A percentile compares a stretch with the other conserved stretches of the same genome.
Conservation (phyloP, 2,113 vertebrate genomes). For the Nerophis ophidion region DNA sequence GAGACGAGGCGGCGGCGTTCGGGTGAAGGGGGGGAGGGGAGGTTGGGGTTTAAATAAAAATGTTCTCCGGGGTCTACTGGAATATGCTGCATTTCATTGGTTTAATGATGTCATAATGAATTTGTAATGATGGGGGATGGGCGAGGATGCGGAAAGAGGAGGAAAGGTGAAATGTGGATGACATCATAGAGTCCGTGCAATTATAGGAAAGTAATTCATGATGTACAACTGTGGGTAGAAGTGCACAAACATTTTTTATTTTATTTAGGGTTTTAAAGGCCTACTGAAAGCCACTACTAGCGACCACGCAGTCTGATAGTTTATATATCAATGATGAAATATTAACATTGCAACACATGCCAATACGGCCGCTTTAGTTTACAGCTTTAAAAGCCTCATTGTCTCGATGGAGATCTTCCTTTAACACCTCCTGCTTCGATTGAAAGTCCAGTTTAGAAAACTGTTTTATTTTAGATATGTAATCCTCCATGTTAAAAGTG, state of each 20-base stretch:
- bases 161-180: slow-evolving; percentile 2
- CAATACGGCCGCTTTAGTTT: too few relatives aligned
- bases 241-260: not conserved
- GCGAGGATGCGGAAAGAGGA: slow-evolving; percentile 13
- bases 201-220: not conserved
- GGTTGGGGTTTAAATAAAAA: slow-evolving; percentile 61
- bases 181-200: slow-evolving; percentile 2
- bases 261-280: too few relatives aligned
- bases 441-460: too few relatives aligned
- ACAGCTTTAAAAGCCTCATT: too few relatives aligned
- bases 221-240: not conserved
- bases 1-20: slow-evolving; percentile 46
- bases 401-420: too few relatives aligned
- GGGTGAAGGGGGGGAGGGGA: slow-evolving; percentile 35
- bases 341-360: too few relatives aligned
- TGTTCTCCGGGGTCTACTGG: slow-evolving; percentile 57
- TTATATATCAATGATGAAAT: too few relatives aligned
- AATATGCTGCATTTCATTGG: slow-evolving; percentile 64
- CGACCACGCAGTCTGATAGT: too few relatives aligned
- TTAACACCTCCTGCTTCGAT: too few relatives aligned
- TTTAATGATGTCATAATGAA: slow-evolving; percentile 72
- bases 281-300: too few relatives aligned
- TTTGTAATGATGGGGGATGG: slow-evolving; percentile 62
- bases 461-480: too few relatives aligned
- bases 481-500: too few relatives aligned